phyloP scores from a whole-genome alignment of 2,113 vertebrate genomes.

The Galeopterus variegatus region DNA sequence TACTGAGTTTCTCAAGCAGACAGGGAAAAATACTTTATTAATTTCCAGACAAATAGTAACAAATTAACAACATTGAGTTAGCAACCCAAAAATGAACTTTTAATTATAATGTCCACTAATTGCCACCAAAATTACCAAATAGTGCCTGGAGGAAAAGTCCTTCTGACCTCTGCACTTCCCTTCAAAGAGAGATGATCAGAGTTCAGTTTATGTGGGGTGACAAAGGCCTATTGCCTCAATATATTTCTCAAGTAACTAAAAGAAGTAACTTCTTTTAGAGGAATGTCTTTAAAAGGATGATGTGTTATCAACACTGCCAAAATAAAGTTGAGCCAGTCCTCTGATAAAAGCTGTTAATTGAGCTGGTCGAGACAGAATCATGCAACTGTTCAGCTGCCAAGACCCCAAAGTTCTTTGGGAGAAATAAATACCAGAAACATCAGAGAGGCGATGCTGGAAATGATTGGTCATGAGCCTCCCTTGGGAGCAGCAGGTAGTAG shows the following conservation, averaged over 20 bases:
- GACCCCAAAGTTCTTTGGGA: neutral
- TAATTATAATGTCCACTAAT: neutral
- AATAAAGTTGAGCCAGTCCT: neutral
- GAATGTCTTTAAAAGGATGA: neutral
- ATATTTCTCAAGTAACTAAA: neutral
- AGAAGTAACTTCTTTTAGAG: neutral
- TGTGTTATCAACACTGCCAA: neutral
- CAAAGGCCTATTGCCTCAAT: neutral
- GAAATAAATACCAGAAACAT: slow-evolving; percentile 3
- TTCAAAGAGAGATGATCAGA: neutral
- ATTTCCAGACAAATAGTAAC: neutral
- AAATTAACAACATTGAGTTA: slow-evolving; percentile 28
- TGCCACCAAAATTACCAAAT: neutral
- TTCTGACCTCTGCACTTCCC: neutral
- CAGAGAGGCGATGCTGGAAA: neutral
- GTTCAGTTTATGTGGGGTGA: neutral
- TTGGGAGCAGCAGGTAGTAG: neutral
- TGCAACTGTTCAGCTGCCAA: neutral
- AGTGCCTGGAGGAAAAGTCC: neutral
- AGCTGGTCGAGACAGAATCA: neutral
- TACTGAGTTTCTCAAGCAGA: slow-evolving; percentile 38
- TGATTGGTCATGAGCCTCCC: neutral
- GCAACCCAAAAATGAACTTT: neutral
- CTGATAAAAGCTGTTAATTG: neutral
- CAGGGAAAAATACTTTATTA: neutral